A percentile compares a stretch with the other conserved stretches of the same genome.
These are phyloP conservation scores for Melipona bicolor DNA, from an alignment of 2,888 invertebrate genomes.

Conservation along the genomic window DNA sequence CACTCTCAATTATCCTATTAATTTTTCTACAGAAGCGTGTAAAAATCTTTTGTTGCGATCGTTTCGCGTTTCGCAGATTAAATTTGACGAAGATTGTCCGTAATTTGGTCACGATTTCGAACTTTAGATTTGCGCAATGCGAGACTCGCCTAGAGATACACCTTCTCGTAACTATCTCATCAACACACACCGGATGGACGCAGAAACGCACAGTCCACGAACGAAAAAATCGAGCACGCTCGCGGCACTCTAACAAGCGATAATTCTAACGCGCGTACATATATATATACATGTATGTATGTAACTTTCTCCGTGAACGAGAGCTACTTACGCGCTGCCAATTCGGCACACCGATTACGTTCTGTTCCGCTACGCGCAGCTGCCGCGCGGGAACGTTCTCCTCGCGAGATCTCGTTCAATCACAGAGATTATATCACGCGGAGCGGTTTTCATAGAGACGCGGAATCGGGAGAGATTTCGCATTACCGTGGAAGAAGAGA, in stretches of 20 bases:
- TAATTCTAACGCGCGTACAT: not conserved
- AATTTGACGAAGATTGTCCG: no score
- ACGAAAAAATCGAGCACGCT: not conserved
- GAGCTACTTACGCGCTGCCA: conserved; percentile 10
- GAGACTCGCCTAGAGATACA: not conserved
- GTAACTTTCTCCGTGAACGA: conserved; percentile 51
- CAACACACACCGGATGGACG: not conserved
- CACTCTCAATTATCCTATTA: no score
- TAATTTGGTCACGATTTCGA: no score
- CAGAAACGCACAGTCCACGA: not conserved
- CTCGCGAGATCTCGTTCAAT: conserved; percentile 39
- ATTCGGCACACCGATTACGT: conserved; percentile 42
- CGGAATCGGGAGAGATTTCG: not conserved
- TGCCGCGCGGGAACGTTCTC: conserved; percentile 13
- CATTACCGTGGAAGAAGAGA: conserved; percentile 12
- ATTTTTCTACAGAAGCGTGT: no score
- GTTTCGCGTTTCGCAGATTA: no score
- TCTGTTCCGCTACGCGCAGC: not conserved
- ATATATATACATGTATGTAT: not conserved
- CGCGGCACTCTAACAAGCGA: not conserved
- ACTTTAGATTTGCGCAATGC: no score
- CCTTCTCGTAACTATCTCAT: not conserved
- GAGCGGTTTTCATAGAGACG: not conserved
- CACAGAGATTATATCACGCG: conserved; percentile 46
- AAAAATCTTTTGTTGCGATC: no score